Conservation (phyloP, 1,140 invertebrate species). For the Caenorhabditis latens region DNA sequence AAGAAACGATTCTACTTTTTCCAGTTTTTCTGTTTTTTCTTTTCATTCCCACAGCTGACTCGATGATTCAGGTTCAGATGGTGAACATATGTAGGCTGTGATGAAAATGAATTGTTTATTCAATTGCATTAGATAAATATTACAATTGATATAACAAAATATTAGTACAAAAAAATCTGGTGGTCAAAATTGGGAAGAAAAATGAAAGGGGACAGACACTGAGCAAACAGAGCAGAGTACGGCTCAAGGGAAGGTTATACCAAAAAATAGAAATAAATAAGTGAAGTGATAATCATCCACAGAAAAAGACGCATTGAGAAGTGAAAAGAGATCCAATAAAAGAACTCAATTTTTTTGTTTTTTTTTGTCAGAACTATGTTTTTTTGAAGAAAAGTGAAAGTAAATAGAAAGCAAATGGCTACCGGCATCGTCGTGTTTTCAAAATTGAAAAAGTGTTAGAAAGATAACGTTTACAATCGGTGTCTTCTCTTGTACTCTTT, state of each 20-base stretch:
- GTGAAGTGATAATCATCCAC: background rate
- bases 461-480: background rate
- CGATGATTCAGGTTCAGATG: constrained; percentile 32
- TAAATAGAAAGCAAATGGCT: background rate
- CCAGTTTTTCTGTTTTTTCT: background rate
- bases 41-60: constrained; percentile 21
- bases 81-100: background rate
- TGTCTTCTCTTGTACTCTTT: constrained; percentile 72
- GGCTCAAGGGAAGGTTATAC: constrained; percentile 3
- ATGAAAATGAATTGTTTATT: constrained; percentile 29
- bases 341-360: constrained; percentile 44
- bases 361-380: background rate
- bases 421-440: background rate
- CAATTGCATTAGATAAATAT: constrained; percentile 39
- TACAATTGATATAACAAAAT: background rate
- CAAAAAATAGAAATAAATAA: background rate
- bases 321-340: constrained; percentile 28
- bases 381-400: background rate
- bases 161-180: constrained; percentile 1
- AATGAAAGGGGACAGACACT: background rate
- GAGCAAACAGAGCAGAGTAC: constrained; percentile 45
- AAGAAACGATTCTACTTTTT: background rate
- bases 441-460: background rate
- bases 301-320: constrained; percentile 6
- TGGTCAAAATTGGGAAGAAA: constrained; percentile 18